phyloP scores from a whole-genome alignment of 2,888 invertebrate genomes.

The Agrotis exclamationis region DNA sequence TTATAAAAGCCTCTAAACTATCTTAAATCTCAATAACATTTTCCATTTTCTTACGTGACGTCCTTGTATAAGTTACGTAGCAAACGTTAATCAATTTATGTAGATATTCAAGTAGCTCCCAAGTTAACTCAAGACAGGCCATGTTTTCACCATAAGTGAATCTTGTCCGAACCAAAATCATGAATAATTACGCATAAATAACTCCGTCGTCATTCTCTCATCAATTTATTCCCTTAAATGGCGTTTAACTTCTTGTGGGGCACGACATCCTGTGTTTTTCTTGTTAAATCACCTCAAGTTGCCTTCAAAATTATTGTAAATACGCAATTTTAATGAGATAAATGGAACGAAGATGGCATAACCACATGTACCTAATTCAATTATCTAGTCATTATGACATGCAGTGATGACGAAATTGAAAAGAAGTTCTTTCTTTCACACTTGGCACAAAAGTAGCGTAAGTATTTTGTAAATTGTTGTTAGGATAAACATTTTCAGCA shows the following conservation, averaged over 20 bases:
- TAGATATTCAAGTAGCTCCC: constrained; percentile 24
- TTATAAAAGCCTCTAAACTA: no score
- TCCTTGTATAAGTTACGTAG: constrained; percentile 4
- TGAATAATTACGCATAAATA: constrained; percentile 59
- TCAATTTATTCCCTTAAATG: constrained; percentile 52
- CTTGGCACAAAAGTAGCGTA: no score
- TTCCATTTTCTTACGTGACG: not conserved
- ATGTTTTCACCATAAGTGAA: constrained; percentile 39
- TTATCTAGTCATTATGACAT: no score
- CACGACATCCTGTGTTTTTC: constrained; percentile 53
- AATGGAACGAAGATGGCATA: not conserved
- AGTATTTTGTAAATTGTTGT: no score
- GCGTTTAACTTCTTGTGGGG: constrained; percentile 50
- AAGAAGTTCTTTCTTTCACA: no score
- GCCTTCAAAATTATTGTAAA: constrained; percentile 27
- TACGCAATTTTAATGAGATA: constrained; percentile 12
- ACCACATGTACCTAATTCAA: not conserved
- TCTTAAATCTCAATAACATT: no score
- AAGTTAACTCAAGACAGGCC: constrained; percentile 24
- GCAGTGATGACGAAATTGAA: no score
- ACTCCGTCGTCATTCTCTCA: constrained; percentile 29
- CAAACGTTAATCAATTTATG: constrained; percentile 29
- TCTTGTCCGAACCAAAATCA: constrained; percentile 54
- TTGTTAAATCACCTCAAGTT: constrained; percentile 22
- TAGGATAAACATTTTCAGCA: no score